Percentiles rank a stretch among this genome's conserved stretches.
These are phyloP conservation scores for Megaleporinus macrocephalus DNA, from an alignment of 2,113 vertebrate genomes.

Conservation along the genomic window DNA sequence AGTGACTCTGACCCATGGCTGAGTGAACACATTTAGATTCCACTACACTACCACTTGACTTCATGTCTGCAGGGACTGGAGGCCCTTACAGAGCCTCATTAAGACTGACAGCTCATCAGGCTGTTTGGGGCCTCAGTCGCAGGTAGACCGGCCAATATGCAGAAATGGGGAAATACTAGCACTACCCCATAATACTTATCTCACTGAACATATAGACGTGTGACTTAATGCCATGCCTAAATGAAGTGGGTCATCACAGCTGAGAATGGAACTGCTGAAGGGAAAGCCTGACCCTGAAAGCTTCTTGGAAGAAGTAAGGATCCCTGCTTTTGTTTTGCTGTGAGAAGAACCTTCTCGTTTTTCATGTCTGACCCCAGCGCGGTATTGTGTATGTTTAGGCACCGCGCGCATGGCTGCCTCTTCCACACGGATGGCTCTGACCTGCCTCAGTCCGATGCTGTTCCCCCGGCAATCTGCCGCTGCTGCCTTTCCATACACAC, in stretches of 20 bases:
- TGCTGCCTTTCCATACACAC: not conserved
- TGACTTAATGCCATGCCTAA: not conserved
- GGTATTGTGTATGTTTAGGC: conserved; percentile 24
- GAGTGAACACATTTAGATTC: conserved; percentile 11
- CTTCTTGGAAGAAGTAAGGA: not conserved
- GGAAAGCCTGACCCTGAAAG: not conserved
- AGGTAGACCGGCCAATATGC: conserved; percentile 15
- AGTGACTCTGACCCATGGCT: conserved; percentile 6
- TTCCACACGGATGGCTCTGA: conserved; percentile 2
- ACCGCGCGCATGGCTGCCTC: not conserved
- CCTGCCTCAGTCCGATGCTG: conserved; percentile 3
- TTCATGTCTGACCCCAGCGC: conserved; percentile 9
- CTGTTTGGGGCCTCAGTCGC: conserved; percentile 22
- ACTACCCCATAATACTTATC: not conserved
- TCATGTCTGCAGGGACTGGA: conserved; percentile 7
- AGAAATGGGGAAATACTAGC: not conserved
- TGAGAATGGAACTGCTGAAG: not conserved
- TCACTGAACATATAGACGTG: not conserved
- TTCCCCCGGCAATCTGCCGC: conserved; percentile 22
- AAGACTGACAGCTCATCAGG: conserved; percentile 33
- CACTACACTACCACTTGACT: conserved; percentile 22
- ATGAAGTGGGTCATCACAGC: not conserved
- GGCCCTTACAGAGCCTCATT: conserved; percentile 12
- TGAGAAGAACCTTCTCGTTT: not conserved
- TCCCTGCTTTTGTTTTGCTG: not conserved